These are phyloP conservation scores for Sarcophaga carnaria DNA, from an alignment of 2,888 invertebrate species.

Conservation along the genomic window DNA sequence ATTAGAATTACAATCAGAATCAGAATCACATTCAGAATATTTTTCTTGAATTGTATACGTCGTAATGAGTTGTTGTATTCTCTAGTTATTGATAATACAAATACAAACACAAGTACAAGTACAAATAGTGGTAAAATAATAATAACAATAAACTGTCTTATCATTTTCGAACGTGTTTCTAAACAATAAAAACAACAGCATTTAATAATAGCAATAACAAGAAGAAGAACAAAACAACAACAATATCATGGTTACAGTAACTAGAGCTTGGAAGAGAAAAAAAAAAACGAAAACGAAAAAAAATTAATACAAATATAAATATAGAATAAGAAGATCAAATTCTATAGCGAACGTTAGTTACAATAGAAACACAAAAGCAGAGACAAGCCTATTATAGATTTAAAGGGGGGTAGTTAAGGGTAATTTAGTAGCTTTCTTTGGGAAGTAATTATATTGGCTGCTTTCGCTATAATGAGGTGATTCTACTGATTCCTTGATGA, in stretches of 20 bases:
- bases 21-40: not conserved
- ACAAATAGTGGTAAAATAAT: not conserved
- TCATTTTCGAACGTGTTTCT: conserved; percentile 46
- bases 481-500: too few species aligned
- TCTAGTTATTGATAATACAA: conserved; percentile 21
- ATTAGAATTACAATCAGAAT: not conserved
- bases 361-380: conserved; percentile 4
- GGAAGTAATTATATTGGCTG: too few species aligned
- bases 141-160: conserved; percentile 38
- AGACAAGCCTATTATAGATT: not conserved
- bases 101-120: not conserved
- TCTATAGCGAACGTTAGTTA: not conserved
- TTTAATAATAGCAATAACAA: conserved; percentile 13
- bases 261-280: conserved; percentile 50
- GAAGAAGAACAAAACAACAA: not conserved
- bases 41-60: conserved; percentile 1
- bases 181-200: conserved; percentile 10
- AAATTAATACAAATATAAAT: not conserved
- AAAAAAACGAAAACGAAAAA: conserved; percentile 3
- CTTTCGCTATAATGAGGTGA: too few species aligned
- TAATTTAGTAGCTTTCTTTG: not conserved
- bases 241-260: conserved; percentile 61
- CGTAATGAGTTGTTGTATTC: not conserved
- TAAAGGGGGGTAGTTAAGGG: not conserved
- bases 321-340: conserved; percentile 22